phyloP scores from a whole-genome alignment of 2,888 invertebrate species.

The Chymomyza fuscimana region DNA sequence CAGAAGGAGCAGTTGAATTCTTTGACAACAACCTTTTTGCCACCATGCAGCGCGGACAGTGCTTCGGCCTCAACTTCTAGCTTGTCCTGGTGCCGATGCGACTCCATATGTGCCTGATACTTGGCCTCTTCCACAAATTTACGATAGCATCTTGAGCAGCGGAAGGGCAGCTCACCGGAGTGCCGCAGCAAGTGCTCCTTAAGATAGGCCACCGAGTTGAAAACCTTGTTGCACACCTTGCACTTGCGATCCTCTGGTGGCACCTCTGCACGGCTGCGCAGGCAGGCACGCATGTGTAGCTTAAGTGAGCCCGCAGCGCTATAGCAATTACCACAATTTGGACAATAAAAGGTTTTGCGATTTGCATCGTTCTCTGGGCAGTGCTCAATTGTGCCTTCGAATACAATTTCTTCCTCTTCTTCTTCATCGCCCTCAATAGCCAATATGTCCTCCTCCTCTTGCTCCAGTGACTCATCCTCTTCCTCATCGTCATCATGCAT shows the following conservation, averaged over 20 bases:
- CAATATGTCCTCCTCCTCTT: slow-evolving; percentile 26
- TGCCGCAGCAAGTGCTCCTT: slow-evolving; percentile 79
- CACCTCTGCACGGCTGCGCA: slow-evolving; percentile 76
- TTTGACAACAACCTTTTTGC: slow-evolving; percentile 78
- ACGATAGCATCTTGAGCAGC: slow-evolving; percentile 78
- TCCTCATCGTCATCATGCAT: slow-evolving; percentile 17
- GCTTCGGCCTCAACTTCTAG: slow-evolving; percentile 76
- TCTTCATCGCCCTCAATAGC: slow-evolving; percentile 39
- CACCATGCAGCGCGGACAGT: slow-evolving; percentile 69
- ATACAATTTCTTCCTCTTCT: slow-evolving; percentile 48
- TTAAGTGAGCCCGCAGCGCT: slow-evolving; percentile 79
- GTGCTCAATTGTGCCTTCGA: slow-evolving; percentile 55
- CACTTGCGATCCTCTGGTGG: slow-evolving; percentile 77
- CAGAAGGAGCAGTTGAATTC: slow-evolving; percentile 79
- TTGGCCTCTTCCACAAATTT: slow-evolving; percentile 78
- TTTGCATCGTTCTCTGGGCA: slow-evolving; percentile 50
- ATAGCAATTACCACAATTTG: slow-evolving; percentile 79
- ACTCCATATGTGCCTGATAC: slow-evolving; percentile 75
- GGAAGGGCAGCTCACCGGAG: slow-evolving; percentile 77
- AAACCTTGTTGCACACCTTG: slow-evolving; percentile 77
- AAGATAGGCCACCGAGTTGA: slow-evolving; percentile 78
- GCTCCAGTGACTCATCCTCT: slow-evolving; percentile 44
- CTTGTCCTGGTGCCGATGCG: slow-evolving; percentile 77
- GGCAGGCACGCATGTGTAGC: slow-evolving; percentile 78
- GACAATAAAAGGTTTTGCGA: slow-evolving; percentile 77